phyloP scores from a whole-genome alignment of 2,888 invertebrate species.

The Leucoma salicis region DNA sequence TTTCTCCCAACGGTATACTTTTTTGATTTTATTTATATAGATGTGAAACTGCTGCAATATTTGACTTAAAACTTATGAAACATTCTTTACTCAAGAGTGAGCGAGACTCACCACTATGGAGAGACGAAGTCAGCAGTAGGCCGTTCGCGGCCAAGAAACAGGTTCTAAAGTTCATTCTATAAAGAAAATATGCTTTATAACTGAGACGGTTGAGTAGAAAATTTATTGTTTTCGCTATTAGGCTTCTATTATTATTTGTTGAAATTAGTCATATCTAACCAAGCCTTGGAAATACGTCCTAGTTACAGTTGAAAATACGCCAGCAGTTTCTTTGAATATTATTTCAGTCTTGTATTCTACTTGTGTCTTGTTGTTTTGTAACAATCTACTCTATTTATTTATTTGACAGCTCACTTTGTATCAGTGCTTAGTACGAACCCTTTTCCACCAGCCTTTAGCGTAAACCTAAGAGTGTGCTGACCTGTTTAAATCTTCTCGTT shows the following conservation, averaged over 20 bases:
- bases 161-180: constrained; percentile 46
- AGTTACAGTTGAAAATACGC: constrained; percentile 24
- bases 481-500: too few relatives aligned
- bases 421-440: too few relatives aligned
- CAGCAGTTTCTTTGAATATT: neutral
- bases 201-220: constrained; percentile 36
- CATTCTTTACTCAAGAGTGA: constrained; percentile 46
- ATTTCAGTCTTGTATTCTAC: neutral
- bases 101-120: constrained; percentile 36
- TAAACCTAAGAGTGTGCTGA: too few relatives aligned
- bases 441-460: too few relatives aligned
- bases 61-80: constrained; percentile 64
- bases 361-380: too few relatives aligned
- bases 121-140: constrained; percentile 38
- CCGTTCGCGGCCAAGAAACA: constrained; percentile 64
- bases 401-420: too few relatives aligned
- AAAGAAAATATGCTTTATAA: constrained; percentile 41
- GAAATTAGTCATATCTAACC: constrained; percentile 52
- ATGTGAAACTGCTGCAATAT: constrained; percentile 39
- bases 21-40: too few relatives aligned
- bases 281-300: too few relatives aligned
- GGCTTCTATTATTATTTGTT: constrained; percentile 46
- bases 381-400: too few relatives aligned
- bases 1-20: too few relatives aligned
- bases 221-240: constrained; percentile 25